Conservation (phyloP, 2,113 vertebrate genomes). For the Physeter macrocephalus region DNA sequence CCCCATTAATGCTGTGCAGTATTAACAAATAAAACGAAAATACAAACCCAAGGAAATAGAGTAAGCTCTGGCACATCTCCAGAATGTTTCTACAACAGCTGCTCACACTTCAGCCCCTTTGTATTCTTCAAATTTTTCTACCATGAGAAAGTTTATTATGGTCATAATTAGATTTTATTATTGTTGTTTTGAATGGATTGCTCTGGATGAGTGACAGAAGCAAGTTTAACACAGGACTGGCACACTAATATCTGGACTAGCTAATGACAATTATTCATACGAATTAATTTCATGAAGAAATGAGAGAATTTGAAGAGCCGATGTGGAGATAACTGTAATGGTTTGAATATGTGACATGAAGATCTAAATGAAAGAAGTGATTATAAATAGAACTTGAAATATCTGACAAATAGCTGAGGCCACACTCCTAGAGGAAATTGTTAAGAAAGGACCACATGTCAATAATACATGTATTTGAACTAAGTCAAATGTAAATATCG, state of each 20-base stretch:
- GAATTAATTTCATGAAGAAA: not conserved
- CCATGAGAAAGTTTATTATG: not conserved
- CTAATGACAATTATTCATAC: not conserved
- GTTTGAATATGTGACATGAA: not conserved
- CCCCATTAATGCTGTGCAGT: not conserved
- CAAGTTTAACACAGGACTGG: not conserved
- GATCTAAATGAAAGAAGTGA: not conserved
- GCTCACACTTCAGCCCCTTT: not conserved
- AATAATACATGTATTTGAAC: not conserved
- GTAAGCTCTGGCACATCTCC: rapidly evolving
- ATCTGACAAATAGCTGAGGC: not conserved
- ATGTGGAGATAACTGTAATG: not conserved
- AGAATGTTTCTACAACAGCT: not conserved
- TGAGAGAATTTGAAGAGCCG: not conserved
- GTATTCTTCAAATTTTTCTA: not conserved
- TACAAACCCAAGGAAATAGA: not conserved
- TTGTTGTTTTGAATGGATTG: not conserved
- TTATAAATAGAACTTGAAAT: not conserved
- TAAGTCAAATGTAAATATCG: not conserved
- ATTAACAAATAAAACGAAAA: not conserved
- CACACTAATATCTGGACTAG: not conserved
- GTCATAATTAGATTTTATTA: not conserved
- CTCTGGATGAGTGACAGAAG: not conserved
- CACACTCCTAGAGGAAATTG: not conserved
- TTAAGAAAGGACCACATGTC: not conserved